phyloP scores from a whole-genome alignment of 1,140 invertebrate genomes.

The Sitobion miscanthi region DNA sequence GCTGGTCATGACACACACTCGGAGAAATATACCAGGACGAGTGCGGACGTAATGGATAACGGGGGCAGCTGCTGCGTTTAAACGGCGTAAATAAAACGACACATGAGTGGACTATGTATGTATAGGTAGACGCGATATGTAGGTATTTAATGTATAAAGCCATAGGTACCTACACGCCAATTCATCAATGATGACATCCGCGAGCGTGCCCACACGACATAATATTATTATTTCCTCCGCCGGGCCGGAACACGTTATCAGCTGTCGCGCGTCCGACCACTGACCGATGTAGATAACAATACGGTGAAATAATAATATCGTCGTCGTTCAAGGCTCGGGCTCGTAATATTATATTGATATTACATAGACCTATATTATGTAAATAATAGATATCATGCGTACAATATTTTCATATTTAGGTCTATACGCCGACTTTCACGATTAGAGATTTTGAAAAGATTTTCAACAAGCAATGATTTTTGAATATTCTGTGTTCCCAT shows the following conservation, averaged over 20 bases:
- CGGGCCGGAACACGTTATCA: background rate
- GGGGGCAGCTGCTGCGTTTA: background rate
- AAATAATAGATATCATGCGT: too few relatives aligned
- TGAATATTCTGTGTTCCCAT: too few relatives aligned
- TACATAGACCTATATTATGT: too few relatives aligned
- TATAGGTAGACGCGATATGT: background rate
- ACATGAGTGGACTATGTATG: background rate
- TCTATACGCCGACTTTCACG: too few relatives aligned
- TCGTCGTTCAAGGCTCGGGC: background rate
- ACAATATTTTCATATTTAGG: too few relatives aligned
- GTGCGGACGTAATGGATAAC: slow-evolving; percentile 31
- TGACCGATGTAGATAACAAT: background rate
- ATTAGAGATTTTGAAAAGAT: too few relatives aligned
- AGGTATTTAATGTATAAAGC: background rate
- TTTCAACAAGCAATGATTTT: too few relatives aligned
- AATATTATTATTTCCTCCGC: too few relatives aligned
- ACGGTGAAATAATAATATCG: background rate
- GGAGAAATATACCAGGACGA: background rate
- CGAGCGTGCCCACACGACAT: background rate
- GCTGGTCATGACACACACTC: slow-evolving; percentile 24
- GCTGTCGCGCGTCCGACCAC: background rate
- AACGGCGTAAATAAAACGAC: slow-evolving; percentile 43
- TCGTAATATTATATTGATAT: background rate
- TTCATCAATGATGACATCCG: background rate
- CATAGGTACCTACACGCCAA: background rate